Evolutionary conservation across 2,113 vertebrate species (phyloP), one percentile per base, ranked within the genome.

Genomic region (Takifugu flavidus): DNA sequence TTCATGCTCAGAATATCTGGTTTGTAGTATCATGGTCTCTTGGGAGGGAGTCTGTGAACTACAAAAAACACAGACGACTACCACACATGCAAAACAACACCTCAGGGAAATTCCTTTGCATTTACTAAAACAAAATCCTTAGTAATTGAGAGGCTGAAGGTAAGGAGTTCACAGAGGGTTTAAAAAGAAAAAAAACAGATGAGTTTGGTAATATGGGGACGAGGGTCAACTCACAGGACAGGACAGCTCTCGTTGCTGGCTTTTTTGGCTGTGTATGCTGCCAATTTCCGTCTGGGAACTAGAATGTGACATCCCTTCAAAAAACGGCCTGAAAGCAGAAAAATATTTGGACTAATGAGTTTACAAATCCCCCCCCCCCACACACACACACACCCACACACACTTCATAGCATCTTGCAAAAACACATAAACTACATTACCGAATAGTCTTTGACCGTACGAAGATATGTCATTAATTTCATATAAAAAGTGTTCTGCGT

Each of bases 221-320:
- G 8, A 39, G 2, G 14, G 47, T 25, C 56, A 73, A 87, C 90
- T 91, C 80, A 92, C 91, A 44, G 84, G 76, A 72, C 78, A 86
- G 20, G 77, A 78, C 56, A 79, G 47, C 52, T 90, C 84, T 64
- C 82, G 80, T 56, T 80, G 82, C 55, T 91, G 90, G 62, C 85
- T 91, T 69, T 83, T 89, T 49, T 90, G 86, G 79, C 87, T 92
- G 53, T 91, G 87, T 39, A 89, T 61, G 66, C 90, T 92, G 61
- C 90, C 87, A 39, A 92, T 89, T 77, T 92, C 91, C 0, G 91
- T 92, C 83, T 92, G 91, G 6, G 91, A 92, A 52, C 90, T 92
- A 70, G 90, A 92, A 78, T 92, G 90, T 57, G 91, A 92, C 87
- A 91, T 91, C 14, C 90, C 91, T 65, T 91, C 91, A 53, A 92